phyloP scores from a whole-genome alignment of 2,888 invertebrate species.

The Meganola albula region DNA sequence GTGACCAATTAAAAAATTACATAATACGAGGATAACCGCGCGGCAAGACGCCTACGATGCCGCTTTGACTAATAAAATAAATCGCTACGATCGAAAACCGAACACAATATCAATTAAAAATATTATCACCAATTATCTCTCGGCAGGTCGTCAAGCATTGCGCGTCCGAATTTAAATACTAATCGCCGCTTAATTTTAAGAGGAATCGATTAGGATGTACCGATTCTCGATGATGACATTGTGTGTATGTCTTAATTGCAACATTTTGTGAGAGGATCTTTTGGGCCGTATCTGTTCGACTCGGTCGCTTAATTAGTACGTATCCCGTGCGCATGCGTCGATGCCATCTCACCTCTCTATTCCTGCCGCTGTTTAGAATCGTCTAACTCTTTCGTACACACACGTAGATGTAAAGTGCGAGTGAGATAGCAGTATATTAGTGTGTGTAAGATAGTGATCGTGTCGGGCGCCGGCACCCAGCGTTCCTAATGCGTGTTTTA shows the following conservation, averaged over 20 bases:
- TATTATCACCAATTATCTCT: constrained; percentile 59
- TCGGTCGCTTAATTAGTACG: constrained; percentile 67
- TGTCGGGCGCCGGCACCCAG: constrained; percentile 69
- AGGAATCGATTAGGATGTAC: constrained; percentile 53
- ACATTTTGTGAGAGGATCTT: constrained; percentile 35
- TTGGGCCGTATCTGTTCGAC: constrained; percentile 34
- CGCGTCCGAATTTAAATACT: constrained; percentile 58
- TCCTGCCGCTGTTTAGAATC: constrained; percentile 35
- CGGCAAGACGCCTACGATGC: constrained; percentile 21
- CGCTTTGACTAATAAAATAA: constrained; percentile 32
- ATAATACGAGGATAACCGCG: constrained; percentile 21
- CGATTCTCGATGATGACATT: constrained; percentile 44
- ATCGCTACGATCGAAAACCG: constrained; percentile 31
- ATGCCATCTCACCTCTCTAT: constrained; percentile 63
- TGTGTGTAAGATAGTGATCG: constrained; percentile 54
- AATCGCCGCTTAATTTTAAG: constrained; percentile 49
- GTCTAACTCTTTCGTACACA: constrained; percentile 33
- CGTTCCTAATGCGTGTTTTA: constrained; percentile 72
- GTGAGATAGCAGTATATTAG: constrained; percentile 44
- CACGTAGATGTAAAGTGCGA: constrained; percentile 21
- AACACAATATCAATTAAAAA: constrained; percentile 55
- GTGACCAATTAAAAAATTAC: constrained; percentile 38
- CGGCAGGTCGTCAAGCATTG: constrained; percentile 55
- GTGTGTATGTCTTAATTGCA: constrained; percentile 60
- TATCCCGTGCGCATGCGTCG: constrained; percentile 53